Percentiles rank a stretch among this genome's conserved stretches.
Conservation (phyloP, 2,797 vertebrate species). For the Lepus oiostolus region DNA sequence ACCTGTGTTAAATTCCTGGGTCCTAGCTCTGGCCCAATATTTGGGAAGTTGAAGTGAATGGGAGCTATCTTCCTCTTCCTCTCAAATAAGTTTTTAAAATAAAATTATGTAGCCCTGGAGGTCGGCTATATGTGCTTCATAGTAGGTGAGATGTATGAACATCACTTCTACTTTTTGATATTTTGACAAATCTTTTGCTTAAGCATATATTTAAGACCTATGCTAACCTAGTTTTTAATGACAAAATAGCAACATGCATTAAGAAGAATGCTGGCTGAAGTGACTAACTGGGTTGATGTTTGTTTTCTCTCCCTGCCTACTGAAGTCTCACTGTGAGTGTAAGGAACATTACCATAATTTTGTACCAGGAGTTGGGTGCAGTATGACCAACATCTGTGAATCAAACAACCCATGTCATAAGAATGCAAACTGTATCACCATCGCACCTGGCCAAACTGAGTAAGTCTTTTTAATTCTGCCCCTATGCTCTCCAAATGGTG, state of each 20-base stretch:
- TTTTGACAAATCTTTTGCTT: neutral
- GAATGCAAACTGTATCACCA: slow-evolving; percentile 92
- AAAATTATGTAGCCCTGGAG: neutral
- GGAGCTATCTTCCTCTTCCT: too few species aligned
- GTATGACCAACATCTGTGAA: slow-evolving; percentile 89
- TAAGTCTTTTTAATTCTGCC: slow-evolving; percentile 86
- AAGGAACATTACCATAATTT: slow-evolving; percentile 91
- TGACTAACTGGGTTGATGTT: neutral
- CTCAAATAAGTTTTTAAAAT: too few species aligned
- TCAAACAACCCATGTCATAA: slow-evolving; percentile 91
- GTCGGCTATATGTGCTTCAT: neutral
- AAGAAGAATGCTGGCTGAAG: neutral
- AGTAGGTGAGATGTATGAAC: neutral
- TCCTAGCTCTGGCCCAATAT: too few species aligned
- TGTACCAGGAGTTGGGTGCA: slow-evolving; percentile 89
- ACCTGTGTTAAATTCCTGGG: too few species aligned
- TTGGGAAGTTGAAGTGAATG: too few species aligned
- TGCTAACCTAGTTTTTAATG: neutral
- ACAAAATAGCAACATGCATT: neutral
- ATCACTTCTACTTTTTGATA: neutral
- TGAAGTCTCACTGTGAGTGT: slow-evolving; percentile 96
- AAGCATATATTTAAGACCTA: neutral
- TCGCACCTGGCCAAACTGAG: slow-evolving; percentile 89
- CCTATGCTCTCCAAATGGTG: neutral
- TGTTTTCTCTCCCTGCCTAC: slow-evolving; percentile 41